Evolutionary conservation across 2,888 invertebrate genomes (phyloP).

Genomic region (Panorpa germanica): DNA sequence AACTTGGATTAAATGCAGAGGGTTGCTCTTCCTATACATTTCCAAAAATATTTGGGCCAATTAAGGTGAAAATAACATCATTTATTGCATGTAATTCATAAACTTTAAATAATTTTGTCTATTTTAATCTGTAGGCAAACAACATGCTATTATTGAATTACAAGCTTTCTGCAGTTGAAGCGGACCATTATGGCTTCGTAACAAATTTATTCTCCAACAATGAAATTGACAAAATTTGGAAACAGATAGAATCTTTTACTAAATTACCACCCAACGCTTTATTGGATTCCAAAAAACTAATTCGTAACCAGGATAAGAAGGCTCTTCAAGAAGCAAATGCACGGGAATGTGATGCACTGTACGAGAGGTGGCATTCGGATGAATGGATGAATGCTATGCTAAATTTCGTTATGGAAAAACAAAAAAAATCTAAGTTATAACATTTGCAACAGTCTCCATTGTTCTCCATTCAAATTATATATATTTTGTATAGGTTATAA

Average conservation of each 20-base stretch:
- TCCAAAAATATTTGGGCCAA: slow-evolving; percentile 64
- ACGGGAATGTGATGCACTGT: slow-evolving; percentile 45
- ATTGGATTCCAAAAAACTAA: slow-evolving; percentile 46
- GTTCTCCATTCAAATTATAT: too few relatives aligned
- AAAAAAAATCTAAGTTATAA: too few relatives aligned
- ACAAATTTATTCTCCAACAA: slow-evolving; percentile 53
- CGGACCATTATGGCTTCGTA: slow-evolving; percentile 55
- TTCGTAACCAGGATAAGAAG: slow-evolving; percentile 36
- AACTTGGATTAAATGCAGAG: slow-evolving; percentile 72
- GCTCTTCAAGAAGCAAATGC: slow-evolving; percentile 44
- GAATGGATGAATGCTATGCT: slow-evolving; percentile 44
- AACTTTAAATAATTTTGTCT: slow-evolving; percentile 14
- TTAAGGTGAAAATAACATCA: slow-evolving; percentile 33
- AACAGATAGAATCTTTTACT: slow-evolving; percentile 32
- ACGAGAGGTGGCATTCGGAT: slow-evolving; percentile 40
- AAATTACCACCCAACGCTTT: slow-evolving; percentile 36
- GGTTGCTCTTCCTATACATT: slow-evolving; percentile 77
- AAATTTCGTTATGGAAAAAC: slow-evolving; percentile 25
- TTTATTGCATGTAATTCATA: slow-evolving; percentile 28
- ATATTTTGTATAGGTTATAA: too few relatives aligned
- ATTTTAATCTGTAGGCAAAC: slow-evolving; percentile 25
- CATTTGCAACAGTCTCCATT: too few relatives aligned
- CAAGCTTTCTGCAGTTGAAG: slow-evolving; percentile 63
- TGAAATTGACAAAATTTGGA: slow-evolving; percentile 39
- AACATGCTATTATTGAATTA: slow-evolving; percentile 49